A percentile compares a stretch with the other conserved stretches of the same genome.
Evolutionary conservation across 2,888 invertebrate genomes (phyloP).

Genomic region (Cenopis cana): DNA sequence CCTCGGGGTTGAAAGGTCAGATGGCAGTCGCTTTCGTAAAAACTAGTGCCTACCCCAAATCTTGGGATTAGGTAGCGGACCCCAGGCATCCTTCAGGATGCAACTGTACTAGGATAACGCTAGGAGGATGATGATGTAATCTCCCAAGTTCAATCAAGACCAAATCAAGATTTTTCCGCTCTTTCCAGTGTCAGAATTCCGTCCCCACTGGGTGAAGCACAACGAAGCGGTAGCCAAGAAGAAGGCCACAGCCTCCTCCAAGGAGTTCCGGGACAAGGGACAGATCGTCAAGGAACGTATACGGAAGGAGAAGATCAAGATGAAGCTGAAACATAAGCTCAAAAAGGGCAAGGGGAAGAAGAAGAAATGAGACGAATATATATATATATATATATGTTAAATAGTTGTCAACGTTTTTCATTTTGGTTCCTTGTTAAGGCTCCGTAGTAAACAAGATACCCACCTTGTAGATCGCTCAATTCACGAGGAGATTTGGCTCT

Average conservation of each 20-base stretch:
- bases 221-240: slow-evolving; percentile 89
- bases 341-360: slow-evolving; percentile 70
- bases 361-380: slow-evolving; percentile 30
- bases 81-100: too few relatives aligned
- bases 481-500: too few relatives aligned
- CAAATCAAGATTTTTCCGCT: not conserved
- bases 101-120: too few relatives aligned
- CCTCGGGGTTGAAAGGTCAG: too few relatives aligned
- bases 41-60: too few relatives aligned
- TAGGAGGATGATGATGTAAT: too few relatives aligned
- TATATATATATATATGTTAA: slow-evolving; percentile 5
- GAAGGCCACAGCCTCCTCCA: slow-evolving; percentile 78
- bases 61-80: too few relatives aligned
- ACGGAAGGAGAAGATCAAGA: slow-evolving; percentile 87
- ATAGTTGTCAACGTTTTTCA: not conserved
- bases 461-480: too few relatives aligned
- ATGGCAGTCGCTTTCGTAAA: too few relatives aligned
- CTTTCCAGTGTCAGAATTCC: slow-evolving; percentile 79
- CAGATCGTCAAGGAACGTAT: slow-evolving; percentile 91
- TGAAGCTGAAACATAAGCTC: slow-evolving; percentile 76
- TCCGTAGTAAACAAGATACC: too few relatives aligned
- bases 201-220: slow-evolving; percentile 91
- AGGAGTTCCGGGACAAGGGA: slow-evolving; percentile 89
- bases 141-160: not conserved
- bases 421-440: not conserved